These are phyloP conservation scores for Mesodorylaimus sp. DNA, from an alignment of 2,888 invertebrate species.

Conservation along the genomic window DNA sequence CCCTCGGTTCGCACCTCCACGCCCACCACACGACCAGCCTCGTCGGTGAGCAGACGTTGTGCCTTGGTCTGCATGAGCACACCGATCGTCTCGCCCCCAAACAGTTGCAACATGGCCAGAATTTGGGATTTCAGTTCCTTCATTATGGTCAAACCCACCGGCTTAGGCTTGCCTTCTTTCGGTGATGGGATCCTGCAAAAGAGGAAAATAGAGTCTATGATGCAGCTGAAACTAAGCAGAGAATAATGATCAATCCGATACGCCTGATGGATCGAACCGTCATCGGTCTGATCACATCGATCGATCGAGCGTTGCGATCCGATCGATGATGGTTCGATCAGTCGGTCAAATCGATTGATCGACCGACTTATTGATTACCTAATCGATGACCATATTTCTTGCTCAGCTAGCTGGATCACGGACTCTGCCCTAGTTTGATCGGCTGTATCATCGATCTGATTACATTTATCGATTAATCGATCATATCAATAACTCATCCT, in stretches of 20 bases:
- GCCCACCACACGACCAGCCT: background rate
- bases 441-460: too few species aligned
- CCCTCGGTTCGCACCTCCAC: background rate
- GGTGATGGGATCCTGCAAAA: background rate
- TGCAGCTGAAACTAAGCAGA: too few species aligned
- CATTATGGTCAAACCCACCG: background rate
- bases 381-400: background rate
- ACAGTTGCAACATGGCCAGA: too few species aligned
- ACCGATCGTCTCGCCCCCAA: too few species aligned
- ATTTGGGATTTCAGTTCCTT: background rate
- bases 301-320: background rate
- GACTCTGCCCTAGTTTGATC: background rate
- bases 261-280: background rate
- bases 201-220: too few species aligned
- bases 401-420: background rate
- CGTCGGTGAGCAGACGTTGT: background rate
- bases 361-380: too few species aligned
- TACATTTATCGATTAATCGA: too few species aligned
- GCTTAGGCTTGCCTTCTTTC: background rate
- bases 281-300: background rate
- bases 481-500: too few species aligned
- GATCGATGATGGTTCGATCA: background rate
- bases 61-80: background rate
- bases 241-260: too few species aligned
- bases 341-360: too few species aligned